Evolutionary conservation across 2,888 invertebrate species (phyloP), one percentile per base, ranked within the genome.

Genomic region (Archips crataeganus): DNA sequence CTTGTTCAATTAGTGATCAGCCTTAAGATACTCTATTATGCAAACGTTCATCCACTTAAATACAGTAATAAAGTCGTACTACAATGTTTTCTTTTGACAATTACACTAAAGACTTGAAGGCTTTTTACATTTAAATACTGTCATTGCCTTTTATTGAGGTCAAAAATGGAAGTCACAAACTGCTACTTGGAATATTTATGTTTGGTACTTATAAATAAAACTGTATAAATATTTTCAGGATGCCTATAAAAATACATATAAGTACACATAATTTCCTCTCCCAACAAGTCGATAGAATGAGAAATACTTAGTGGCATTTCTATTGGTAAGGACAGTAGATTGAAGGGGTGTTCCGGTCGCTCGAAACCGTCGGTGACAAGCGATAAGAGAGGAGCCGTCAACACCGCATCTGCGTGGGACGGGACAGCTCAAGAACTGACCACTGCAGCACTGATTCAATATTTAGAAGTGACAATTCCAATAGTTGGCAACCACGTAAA

Each of bases 1-100:
- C 92, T 94, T 93, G 93, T 91, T 93, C 93, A 92, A 92, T 94
- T 93, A 93, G 89, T 88, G 90, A 93, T 93, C 90, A 89, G 86
- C 84, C 85, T 88, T 84, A 87, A 88, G 86, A 87, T 88, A 87
- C 84, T 88, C 89, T 88, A 89, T 90, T 88, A 85, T 83, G 82
- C 84, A 87, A 87, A 86, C 85, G 81, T 71, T 78, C 72, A 79
- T 60, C 74, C 75, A 45, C 68, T 75, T 71, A 54, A 67, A 62
- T 71, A 61, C 71, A 51, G 64, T 65, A 69, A 74, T 74, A 70
- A 74, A 70, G 69, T 39, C 49, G 59, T 60, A 59, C 59, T 64
- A 73, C 73, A 59, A 49, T 65, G 70, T 69, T 74, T 74, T 74
- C 57, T 66, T 61, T 68, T 63, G 32, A 42, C 54, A 57, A 32